Evolutionary conservation across 2,113 vertebrate species (phyloP).

Genomic region (Misgurnus mizolepis): DNA sequence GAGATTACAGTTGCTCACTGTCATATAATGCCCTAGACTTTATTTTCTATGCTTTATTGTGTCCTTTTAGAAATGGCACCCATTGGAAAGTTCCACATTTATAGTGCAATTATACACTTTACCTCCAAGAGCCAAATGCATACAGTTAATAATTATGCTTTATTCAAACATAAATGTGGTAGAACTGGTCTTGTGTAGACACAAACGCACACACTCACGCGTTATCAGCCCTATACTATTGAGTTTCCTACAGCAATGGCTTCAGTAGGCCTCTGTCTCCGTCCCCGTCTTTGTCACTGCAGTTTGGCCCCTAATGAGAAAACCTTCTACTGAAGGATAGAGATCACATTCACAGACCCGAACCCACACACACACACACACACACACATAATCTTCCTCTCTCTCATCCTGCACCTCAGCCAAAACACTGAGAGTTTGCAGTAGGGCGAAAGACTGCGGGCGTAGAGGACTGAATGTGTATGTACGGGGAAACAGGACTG

Average conservation of each 20-base stretch:
- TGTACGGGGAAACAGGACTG: conserved; percentile 32
- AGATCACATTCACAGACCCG: conserved; percentile 51
- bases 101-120: background rate
- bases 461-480: background rate
- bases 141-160: conserved; percentile 18
- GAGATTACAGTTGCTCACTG: too few relatives aligned
- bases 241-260: conserved; percentile 29
- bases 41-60: background rate
- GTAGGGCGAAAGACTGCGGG: conserved; percentile 10
- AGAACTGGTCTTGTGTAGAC: conserved; percentile 1
- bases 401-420: conserved; percentile 49
- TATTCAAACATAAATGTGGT: conserved; percentile 22
- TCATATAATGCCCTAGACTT: background rate
- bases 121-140: background rate
- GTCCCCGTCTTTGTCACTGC: conserved; percentile 46
- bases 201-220: background rate
- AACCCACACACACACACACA: conserved; percentile 26
- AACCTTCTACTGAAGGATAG: conserved; percentile 43
- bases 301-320: conserved; percentile 49
- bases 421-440: conserved; percentile 42
- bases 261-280: conserved; percentile 45
- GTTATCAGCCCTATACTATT: conserved; percentile 16
- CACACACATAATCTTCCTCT: conserved; percentile 19
- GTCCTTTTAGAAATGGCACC: background rate
- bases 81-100: too few relatives aligned